Evolutionary conservation across 1,140 invertebrate genomes (phyloP).

Genomic region (Anthonomus grandis): DNA sequence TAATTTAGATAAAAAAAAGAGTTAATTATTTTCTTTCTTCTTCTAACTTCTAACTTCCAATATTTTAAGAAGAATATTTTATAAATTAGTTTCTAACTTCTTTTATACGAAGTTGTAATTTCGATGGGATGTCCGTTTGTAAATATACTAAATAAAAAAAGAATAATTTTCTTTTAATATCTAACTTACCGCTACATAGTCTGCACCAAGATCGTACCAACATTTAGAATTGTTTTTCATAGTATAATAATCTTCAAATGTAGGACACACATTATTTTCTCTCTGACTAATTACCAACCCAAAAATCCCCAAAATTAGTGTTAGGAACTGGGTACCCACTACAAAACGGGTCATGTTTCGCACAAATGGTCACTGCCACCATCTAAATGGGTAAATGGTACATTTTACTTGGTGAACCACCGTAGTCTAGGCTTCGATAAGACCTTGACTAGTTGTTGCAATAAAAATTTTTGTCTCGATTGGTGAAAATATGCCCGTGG

Average conservation of each 20-base stretch:
- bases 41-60: no score
- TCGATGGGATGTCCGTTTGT: no score
- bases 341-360: conserved; percentile 13
- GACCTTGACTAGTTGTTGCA: conserved; percentile 20
- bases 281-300: background rate
- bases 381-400: conserved; percentile 25
- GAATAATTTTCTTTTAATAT: background rate
- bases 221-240: conserved; percentile 43
- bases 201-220: conserved; percentile 42
- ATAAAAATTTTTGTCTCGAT: conserved; percentile 4
- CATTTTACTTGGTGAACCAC: conserved; percentile 7
- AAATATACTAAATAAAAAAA: no score
- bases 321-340: conserved; percentile 1
- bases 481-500: background rate
- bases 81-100: no score
- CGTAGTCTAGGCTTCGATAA: conserved; percentile 14
- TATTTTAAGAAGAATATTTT: no score
- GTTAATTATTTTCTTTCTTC: no score
- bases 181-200: conserved; percentile 39
- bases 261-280: conserved; percentile 45
- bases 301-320: background rate
- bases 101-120: no score
- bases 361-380: background rate
- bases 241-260: conserved; percentile 43
- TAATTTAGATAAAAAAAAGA: no score